These are phyloP conservation scores for Chrysomallon squamiferum DNA, from an alignment of 1,140 invertebrate genomes.

Conservation along the genomic window DNA sequence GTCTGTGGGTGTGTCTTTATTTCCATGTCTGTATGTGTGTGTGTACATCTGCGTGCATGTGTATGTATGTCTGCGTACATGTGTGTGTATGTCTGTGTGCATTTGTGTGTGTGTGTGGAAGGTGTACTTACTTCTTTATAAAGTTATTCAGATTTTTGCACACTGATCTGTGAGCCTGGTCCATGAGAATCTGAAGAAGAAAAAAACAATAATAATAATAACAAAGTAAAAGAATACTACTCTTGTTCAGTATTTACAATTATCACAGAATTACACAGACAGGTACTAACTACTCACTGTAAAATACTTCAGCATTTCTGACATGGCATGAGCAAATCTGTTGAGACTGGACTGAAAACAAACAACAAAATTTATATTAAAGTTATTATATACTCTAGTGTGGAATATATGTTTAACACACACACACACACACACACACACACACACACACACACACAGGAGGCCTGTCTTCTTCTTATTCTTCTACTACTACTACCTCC, in stretches of 20 bases:
- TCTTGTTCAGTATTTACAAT: too few relatives aligned
- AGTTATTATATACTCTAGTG: not conserved
- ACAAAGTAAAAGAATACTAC: too few relatives aligned
- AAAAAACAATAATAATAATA: constrained; percentile 9
- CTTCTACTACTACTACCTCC: too few relatives aligned
- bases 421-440: too few relatives aligned
- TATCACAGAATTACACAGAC: too few relatives aligned
- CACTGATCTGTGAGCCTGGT: constrained; percentile 88
- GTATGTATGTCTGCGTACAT: not conserved
- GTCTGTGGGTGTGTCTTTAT: not conserved
- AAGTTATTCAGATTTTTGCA: constrained; percentile 87
- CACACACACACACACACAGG: too few relatives aligned
- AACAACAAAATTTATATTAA: not conserved
- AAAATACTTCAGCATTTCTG: constrained; percentile 76
- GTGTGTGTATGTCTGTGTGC: not conserved
- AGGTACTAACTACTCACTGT: constrained; percentile 68
- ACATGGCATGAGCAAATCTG: constrained; percentile 55
- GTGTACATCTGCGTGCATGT: not conserved
- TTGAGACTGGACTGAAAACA: constrained; percentile 50
- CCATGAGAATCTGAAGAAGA: constrained; percentile 75
- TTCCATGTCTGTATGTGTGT: not conserved
- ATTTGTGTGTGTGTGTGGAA: too few relatives aligned
- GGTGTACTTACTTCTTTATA: constrained; percentile 80
- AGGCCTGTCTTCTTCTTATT: too few relatives aligned
- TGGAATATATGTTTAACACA: too few relatives aligned